phyloP scores from a whole-genome alignment of 2,797 vertebrate species.

The Halcyon smyrnensis region DNA sequence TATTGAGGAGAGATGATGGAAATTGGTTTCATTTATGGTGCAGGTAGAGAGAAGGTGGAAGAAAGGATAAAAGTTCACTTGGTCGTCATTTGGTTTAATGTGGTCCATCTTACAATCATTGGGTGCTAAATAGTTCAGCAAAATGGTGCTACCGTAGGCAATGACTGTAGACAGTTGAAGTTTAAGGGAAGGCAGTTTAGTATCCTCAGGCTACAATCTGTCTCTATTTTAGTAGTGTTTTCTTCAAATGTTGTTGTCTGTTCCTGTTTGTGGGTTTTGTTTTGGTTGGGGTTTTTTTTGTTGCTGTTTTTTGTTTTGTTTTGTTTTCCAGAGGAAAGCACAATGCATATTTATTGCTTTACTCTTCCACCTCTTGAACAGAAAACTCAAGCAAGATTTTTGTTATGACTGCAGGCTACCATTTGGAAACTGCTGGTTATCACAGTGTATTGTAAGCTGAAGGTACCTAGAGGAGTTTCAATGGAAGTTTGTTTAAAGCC shows the following conservation, averaged over 20 bases:
- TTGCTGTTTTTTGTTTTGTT: background rate
- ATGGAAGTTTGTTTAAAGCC: background rate
- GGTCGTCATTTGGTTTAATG: background rate
- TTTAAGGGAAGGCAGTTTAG: background rate
- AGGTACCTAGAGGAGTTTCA: slow-evolving; percentile 15
- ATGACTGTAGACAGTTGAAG: background rate
- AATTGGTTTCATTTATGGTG: background rate
- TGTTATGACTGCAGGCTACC: slow-evolving; percentile 72
- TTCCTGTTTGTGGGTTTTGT: background rate
- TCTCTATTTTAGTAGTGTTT: background rate
- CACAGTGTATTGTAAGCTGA: slow-evolving; percentile 24
- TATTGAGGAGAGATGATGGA: background rate
- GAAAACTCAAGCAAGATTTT: slow-evolving; percentile 51
- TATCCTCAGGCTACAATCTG: slow-evolving; percentile 10
- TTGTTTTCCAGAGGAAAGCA: background rate
- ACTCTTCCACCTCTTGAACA: background rate
- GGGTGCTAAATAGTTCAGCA: background rate
- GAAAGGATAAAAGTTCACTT: background rate
- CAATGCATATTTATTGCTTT: slow-evolving; percentile 53
- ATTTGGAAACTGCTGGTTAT: slow-evolving; percentile 50
- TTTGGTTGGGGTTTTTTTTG: background rate
- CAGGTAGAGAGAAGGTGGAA: background rate
- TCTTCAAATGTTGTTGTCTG: slow-evolving; percentile 17
- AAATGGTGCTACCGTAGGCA: background rate
- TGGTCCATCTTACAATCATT: background rate